Evolutionary conservation across 2,797 vertebrate genomes (phyloP).

Genomic region (Schizopygopsis pylzovi): DNA sequence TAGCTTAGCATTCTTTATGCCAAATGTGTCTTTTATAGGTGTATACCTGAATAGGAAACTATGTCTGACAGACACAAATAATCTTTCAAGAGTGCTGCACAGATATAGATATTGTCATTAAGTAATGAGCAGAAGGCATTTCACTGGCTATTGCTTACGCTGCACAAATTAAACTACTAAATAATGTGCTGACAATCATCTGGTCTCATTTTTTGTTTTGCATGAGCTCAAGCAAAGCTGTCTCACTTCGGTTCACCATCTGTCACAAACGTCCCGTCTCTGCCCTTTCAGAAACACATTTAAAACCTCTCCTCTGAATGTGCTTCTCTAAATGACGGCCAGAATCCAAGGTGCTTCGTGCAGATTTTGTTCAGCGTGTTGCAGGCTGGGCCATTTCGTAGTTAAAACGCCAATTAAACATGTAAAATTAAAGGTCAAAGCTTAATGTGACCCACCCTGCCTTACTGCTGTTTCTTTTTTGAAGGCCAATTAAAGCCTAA

Average conservation of each 20-base stretch:
- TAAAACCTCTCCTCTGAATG: not conserved
- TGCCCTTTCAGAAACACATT: not conserved
- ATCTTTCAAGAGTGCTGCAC: not conserved
- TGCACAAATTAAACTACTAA: conserved; percentile 2
- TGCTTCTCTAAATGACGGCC: not conserved
- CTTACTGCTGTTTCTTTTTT: not conserved
- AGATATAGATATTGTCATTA: not conserved
- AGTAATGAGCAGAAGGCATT: not conserved
- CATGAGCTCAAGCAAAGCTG: not conserved
- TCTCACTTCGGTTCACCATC: not conserved
- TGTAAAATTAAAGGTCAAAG: conserved; percentile 20
- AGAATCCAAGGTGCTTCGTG: not conserved
- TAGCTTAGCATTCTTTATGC: not conserved
- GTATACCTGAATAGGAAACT: not conserved
- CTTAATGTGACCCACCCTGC: not conserved
- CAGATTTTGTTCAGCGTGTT: not conserved
- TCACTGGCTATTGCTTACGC: not conserved
- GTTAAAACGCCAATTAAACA: conserved; percentile 17
- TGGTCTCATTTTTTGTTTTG: not conserved
- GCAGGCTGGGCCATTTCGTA: conserved; percentile 5
- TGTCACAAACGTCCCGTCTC: not conserved
- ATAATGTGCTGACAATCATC: not conserved
- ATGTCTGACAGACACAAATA: not conserved
- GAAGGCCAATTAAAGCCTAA: not conserved
- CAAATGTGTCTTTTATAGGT: not conserved